These are phyloP conservation scores for Danaus chrysippus DNA, from an alignment of 2,888 invertebrate genomes.

Conservation along the genomic window DNA sequence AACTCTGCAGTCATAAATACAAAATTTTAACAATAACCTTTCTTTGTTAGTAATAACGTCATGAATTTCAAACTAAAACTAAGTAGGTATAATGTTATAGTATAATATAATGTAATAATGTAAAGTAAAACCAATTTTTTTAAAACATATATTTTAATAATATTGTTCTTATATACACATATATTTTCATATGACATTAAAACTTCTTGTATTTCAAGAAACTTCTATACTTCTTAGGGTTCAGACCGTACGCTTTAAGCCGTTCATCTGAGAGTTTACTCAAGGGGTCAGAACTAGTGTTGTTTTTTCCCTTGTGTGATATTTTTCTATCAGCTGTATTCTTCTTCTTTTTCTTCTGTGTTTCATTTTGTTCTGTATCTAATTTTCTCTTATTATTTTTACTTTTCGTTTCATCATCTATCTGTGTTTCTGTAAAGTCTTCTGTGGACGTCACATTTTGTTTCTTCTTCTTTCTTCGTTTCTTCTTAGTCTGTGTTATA, in stretches of 20 bases:
- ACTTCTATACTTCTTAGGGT: constrained; percentile 92
- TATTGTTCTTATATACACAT: constrained; percentile 9
- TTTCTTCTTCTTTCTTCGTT: constrained; percentile 20
- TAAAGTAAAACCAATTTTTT: too few relatives aligned
- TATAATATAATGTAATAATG: too few relatives aligned
- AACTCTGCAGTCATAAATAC: too few relatives aligned
- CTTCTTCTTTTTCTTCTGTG: constrained; percentile 43
- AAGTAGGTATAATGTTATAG: too few relatives aligned
- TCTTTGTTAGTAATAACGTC: too few relatives aligned
- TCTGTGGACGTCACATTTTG: constrained; percentile 6
- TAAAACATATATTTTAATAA: neutral
- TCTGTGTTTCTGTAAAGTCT: constrained; percentile 11
- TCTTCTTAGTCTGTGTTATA: constrained; percentile 31
- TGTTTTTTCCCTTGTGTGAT: constrained; percentile 26
- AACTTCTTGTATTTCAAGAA: constrained; percentile 84
- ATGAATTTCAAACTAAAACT: too few relatives aligned
- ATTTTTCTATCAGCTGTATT: constrained; percentile 26
- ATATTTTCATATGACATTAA: constrained; percentile 39
- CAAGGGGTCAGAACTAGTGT: constrained; percentile 47
- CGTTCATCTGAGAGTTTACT: constrained; percentile 85
- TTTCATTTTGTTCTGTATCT: constrained; percentile 4
- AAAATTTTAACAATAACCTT: too few relatives aligned
- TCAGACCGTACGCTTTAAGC: constrained; percentile 93
- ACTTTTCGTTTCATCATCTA: constrained; percentile 35
- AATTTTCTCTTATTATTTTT: constrained; percentile 28